phyloP scores from a whole-genome alignment of 2,797 vertebrate species.

The Fringilla coelebs region DNA sequence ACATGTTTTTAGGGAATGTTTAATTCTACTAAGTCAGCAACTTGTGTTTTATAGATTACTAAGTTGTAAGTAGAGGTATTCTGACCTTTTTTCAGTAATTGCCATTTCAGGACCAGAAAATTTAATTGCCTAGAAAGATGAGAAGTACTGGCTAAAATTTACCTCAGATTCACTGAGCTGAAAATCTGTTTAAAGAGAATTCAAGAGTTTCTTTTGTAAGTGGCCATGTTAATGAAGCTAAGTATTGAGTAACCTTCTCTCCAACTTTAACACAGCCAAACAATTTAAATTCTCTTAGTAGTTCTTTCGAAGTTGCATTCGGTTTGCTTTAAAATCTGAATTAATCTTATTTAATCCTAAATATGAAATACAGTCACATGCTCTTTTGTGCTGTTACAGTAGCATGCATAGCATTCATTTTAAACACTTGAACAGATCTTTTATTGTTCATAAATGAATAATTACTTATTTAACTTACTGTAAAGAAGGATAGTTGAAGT shows the following conservation, averaged over 20 bases:
- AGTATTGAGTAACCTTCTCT: background rate
- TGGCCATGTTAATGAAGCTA: background rate
- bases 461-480: background rate
- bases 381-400: background rate
- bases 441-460: background rate
- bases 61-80: background rate
- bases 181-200: background rate
- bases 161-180: background rate
- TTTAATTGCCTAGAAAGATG: background rate
- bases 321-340: background rate
- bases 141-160: background rate
- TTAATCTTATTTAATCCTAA: slow-evolving; percentile 21
- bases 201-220: background rate
- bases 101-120: background rate
- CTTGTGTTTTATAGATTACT: background rate
- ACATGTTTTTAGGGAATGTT: background rate
- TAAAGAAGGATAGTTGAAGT: background rate
- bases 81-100: background rate
- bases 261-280: background rate
- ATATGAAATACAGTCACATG: slow-evolving; percentile 6
- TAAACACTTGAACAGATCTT: background rate
- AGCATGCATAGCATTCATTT: background rate
- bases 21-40: background rate
- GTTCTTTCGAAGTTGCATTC: background rate
- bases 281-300: background rate